Conservation (phyloP, 2,113 vertebrate species). For the Callopanchax toddi region DNA sequence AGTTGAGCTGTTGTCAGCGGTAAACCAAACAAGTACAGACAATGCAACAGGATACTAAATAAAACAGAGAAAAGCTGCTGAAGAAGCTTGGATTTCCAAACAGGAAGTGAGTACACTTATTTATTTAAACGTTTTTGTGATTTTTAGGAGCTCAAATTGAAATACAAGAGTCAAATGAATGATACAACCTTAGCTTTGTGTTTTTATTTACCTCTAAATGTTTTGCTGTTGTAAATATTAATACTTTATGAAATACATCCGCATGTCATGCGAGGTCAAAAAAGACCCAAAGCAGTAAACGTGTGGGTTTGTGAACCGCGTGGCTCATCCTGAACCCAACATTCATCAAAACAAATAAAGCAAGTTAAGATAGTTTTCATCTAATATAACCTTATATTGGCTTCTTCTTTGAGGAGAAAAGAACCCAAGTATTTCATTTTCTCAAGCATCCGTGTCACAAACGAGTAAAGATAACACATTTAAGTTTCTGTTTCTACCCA, state of each 20-base stretch:
- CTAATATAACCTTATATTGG: neutral
- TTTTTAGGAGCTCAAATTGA: no score
- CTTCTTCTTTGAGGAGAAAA: neutral
- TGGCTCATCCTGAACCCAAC: neutral
- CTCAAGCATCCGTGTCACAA: constrained; percentile 4
- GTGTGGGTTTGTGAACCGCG: neutral
- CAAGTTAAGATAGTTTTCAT: neutral
- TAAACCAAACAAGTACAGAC: no score
- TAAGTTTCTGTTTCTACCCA: constrained; percentile 7
- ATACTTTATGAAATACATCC: neutral
- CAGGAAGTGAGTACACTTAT: no score
- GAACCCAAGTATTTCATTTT: neutral
- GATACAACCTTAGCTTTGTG: no score
- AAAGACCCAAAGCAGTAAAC: neutral
- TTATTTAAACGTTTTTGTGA: no score
- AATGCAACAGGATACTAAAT: no score
- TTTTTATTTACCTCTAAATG: neutral
- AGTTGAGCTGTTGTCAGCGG: no score
- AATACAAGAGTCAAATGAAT: no score
- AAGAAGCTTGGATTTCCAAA: no score
- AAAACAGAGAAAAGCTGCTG: no score
- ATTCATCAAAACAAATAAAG: no score
- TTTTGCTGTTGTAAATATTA: neutral
- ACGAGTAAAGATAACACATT: constrained; percentile 28
- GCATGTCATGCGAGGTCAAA: neutral